phyloP scores from a whole-genome alignment of 1,140 invertebrate genomes.

The Rhyzopertha dominica region DNA sequence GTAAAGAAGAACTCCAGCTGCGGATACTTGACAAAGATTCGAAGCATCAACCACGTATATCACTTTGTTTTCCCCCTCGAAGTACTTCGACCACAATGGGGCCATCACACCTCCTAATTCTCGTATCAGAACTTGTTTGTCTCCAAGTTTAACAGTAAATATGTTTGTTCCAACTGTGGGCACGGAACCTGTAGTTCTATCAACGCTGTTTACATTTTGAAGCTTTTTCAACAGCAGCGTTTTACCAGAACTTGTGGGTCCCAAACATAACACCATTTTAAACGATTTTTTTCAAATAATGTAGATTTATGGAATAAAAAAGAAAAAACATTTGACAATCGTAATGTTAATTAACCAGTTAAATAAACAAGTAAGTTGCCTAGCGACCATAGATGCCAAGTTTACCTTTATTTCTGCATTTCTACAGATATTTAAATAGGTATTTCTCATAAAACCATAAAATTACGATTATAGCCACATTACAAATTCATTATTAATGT shows the following conservation, averaged over 20 bases:
- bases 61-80: conserved; percentile 60
- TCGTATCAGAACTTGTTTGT: conserved; percentile 47
- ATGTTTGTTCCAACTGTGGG: conserved; percentile 74
- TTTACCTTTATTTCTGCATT: no score
- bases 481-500: no score
- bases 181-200: conserved; percentile 67
- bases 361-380: no score
- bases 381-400: no score
- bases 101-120: conserved; percentile 77
- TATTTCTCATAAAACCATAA: no score
- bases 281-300: background rate
- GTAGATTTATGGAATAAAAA: no score
- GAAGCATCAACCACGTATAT: conserved; percentile 74
- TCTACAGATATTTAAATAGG: no score
- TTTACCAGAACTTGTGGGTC: conserved; percentile 73
- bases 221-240: conserved; percentile 71
- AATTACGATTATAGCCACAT: no score
- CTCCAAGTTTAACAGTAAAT: conserved; percentile 55
- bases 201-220: conserved; percentile 59
- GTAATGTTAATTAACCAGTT: no score
- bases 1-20: conserved; percentile 70
- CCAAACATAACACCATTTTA: conserved; percentile 61
- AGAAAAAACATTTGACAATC: no score
- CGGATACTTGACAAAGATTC: conserved; percentile 75
- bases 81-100: conserved; percentile 71